Evolutionary conservation across 2,888 invertebrate species (phyloP), one percentile per base, ranked within the genome.

Genomic region (Lucinisca nassula): DNA sequence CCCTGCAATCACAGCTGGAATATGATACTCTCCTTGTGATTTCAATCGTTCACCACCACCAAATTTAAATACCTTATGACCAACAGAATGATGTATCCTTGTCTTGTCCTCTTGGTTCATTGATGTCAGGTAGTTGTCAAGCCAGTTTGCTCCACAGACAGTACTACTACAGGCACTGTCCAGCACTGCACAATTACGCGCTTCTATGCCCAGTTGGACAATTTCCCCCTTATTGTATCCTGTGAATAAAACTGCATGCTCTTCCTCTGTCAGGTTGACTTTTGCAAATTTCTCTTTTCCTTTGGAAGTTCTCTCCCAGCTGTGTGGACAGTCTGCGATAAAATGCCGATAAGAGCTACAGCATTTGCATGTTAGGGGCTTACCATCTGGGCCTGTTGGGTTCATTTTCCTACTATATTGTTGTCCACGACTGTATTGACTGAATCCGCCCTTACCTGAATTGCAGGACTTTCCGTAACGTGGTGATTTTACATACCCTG

Each of bases 91-190:
- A 10, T n/a, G 10, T 21, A 81, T 30, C 40, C 38, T 55, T 21
- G 0, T 30, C 61, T 10, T 58, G 14, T 75, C 85, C n/a, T 24
- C 32, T 27, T 35, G 27, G 74, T 21, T 30, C 49, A 80, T n/a
- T 35, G 55, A 80, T 2, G 73, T 30, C 21, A 80, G 24, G 45
- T 80, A 80, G 30, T 17, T 32, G 24, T 75, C 72, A 4, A 49
- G n/a, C 74, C 87, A 87, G 4, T 61, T 79, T 35, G 75, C 49
- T 27, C 82, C 76, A 76, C 76, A 76, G 21, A 76, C 76, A 27
- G 77, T 77, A 6, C 79, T 67, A 32, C 55, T 55, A 21, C 51
- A 77, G 51, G 77, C 77, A 38, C 77, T 77, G 35, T 77, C 55
- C 37, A 58, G 77, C 4, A 74, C 74, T 30, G 74, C 74, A 74